A percentile compares a stretch with the other conserved stretches of the same genome.
Conservation (phyloP, 1,140 invertebrate species). For the Chymomyza costata region DNA sequence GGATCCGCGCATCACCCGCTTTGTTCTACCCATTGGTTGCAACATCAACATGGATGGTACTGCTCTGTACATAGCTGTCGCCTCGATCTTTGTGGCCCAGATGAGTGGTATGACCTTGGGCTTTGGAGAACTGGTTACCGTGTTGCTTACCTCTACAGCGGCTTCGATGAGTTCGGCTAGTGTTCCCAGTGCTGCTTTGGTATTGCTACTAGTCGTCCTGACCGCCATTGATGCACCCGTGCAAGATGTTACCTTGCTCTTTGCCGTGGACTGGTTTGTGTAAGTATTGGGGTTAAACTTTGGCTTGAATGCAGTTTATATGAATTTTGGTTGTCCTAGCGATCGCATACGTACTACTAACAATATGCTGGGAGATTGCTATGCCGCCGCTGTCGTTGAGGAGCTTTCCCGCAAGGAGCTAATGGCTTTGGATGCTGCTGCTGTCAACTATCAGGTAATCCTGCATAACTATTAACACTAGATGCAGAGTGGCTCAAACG, state of each 20-base stretch:
- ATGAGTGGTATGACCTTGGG: slow-evolving; percentile 89
- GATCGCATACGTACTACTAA: slow-evolving; percentile 91
- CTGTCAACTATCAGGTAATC: slow-evolving; percentile 78
- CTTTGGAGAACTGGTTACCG: slow-evolving; percentile 86
- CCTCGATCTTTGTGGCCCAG: slow-evolving; percentile 94
- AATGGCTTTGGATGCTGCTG: slow-evolving; percentile 82
- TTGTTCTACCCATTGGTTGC: slow-evolving; percentile 92
- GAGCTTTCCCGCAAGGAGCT: slow-evolving; percentile 88
- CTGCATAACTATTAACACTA: no score
- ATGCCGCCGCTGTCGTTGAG: slow-evolving; percentile 89
- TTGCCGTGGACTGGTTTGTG: slow-evolving; percentile 94
- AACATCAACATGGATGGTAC: slow-evolving; percentile 97
- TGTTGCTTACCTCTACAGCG: slow-evolving; percentile 92
- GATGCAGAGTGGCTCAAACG: no score
- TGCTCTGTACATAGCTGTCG: slow-evolving; percentile 91
- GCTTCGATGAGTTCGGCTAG: slow-evolving; percentile 94
- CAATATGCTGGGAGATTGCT: slow-evolving; percentile 92
- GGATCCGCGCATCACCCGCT: slow-evolving; percentile 92
- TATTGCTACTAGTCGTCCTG: slow-evolving; percentile 88
- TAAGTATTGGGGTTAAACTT: slow-evolving; percentile 77
- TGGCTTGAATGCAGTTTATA: background rate
- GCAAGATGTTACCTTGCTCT: slow-evolving; percentile 88
- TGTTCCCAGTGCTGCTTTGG: slow-evolving; percentile 93
- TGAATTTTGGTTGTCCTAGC: slow-evolving; percentile 76
- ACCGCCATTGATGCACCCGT: slow-evolving; percentile 89